These are phyloP conservation scores for Ganaspis sp. DNA, from an alignment of 1,140 invertebrate species.

Conservation along the genomic window DNA sequence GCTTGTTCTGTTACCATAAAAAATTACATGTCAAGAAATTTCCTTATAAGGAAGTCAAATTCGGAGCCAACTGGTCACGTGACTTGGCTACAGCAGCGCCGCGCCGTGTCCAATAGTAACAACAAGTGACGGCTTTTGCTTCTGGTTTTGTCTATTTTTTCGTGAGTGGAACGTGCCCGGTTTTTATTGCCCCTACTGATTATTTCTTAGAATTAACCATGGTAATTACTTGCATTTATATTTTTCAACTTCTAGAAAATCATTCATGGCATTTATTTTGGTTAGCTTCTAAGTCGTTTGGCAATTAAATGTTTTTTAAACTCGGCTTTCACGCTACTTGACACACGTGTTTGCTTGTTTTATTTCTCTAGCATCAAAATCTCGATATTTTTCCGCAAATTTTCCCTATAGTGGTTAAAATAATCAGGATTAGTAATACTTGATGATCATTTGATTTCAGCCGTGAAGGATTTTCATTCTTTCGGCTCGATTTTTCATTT, in stretches of 20 bases:
- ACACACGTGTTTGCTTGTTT: slow-evolving; percentile 18
- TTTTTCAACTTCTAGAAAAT: not conserved
- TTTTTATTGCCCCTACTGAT: not conserved
- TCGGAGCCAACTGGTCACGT: slow-evolving; percentile 7
- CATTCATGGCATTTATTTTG: not conserved
- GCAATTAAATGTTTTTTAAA: not conserved
- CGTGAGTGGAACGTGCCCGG: not conserved
- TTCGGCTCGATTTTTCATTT: not conserved
- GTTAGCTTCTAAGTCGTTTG: not conserved
- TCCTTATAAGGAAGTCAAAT: slow-evolving; percentile 18
- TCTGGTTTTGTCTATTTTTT: not conserved
- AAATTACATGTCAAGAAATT: too few relatives aligned
- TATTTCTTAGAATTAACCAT: not conserved
- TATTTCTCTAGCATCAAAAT: not conserved
- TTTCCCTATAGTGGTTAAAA: not conserved
- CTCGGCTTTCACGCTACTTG: not conserved
- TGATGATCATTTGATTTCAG: not conserved
- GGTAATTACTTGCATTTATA: not conserved
- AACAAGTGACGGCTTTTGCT: slow-evolving; percentile 6
- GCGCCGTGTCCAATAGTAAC: not conserved
- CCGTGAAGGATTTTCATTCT: not conserved
- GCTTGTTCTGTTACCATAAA: too few relatives aligned
- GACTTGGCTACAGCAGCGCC: not conserved
- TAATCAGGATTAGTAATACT: not conserved
- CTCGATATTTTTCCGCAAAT: not conserved